A percentile compares a stretch with the other conserved stretches of the same genome.
These are phyloP conservation scores for Gopherus evgoodei DNA, from an alignment of 2,113 vertebrate genomes.

Conservation along the genomic window DNA sequence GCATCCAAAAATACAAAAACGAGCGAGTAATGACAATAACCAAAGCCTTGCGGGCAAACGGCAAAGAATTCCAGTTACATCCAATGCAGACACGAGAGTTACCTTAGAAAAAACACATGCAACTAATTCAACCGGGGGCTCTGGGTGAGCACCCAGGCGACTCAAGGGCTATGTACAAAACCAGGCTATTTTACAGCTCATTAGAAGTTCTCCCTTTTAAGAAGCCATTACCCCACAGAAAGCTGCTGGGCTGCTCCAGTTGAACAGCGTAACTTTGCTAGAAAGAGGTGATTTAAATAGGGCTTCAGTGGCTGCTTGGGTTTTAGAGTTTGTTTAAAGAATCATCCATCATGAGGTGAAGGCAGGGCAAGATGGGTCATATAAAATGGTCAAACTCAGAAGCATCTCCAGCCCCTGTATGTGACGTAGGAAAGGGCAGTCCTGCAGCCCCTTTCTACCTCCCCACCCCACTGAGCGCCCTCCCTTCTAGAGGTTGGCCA, in stretches of 20 bases:
- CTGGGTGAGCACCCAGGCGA: accelerated
- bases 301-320: neutral
- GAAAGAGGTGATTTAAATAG: neutral
- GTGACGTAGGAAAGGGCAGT: neutral
- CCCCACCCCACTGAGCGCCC: neutral
- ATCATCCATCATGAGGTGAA: neutral
- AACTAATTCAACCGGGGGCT: neutral
- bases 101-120: conserved; percentile 31
- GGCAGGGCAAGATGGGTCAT: neutral
- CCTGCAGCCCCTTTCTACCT: neutral
- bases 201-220: neutral
- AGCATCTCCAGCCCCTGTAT: neutral
- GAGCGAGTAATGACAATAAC: neutral
- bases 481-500: neutral
- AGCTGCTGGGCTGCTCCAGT: neutral
- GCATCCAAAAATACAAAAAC: neutral
- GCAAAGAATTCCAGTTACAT: neutral
- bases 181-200: neutral
- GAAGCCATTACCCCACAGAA: neutral
- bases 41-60: accelerated
- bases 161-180: conserved; percentile 57
- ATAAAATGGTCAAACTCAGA: neutral
- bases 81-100: neutral
- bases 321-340: neutral
- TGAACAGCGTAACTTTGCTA: neutral